Base-by-base conservation (phyloP, 2,797 vertebrate genomes). In the Crocidura indochinensis region DNA sequence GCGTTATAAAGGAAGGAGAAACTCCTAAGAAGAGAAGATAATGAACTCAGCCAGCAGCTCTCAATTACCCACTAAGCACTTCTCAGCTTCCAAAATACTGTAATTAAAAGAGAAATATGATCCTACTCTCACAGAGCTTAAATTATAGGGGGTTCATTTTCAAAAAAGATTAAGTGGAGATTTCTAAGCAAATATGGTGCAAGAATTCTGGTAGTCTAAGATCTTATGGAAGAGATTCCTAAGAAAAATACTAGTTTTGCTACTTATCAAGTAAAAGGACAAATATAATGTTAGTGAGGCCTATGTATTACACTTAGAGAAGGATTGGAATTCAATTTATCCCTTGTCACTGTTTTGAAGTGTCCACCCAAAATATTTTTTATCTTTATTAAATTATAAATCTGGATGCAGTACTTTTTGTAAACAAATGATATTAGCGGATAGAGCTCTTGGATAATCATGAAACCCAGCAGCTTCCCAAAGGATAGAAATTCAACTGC, bases 401-500 rank as follows among this genome's bases (percentile, higher is more conserved):
- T 6, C n/a, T 72, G 62, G 22, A 14, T 38, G 27, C 9, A 15
- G 24, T 71, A 46, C 24, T 85, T 76, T 87, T 72, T 85, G 14
- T 27, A 79, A 69, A 69, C 73, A 91, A 74, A 27, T 81, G 44
- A 90, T 81, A 77, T 68, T 17, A 88, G 62, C 11, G 65, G 22
- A 9, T 22, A 7, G 22, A 84, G 44, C 44, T 44, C 19, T 38
- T 75, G 60, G 67, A 87, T 49, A 93, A 89, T 75, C 91, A 88
- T 2, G 47, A 82, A 56, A 85, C 8, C 74, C 83, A 46, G 47
- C 11, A 78, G 78, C 20, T 87, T 86, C 69, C 47, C 64, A 49
- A 83, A 88, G 65, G 73, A 79, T n/a, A 87, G 69, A 73, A 80
- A 85, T 86, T 90, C 80, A 88, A 68, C 10, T 38, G 31, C 6